These are phyloP conservation scores for Vombatus ursinus DNA, from an alignment of 2,113 vertebrate species.

Conservation along the genomic window DNA sequence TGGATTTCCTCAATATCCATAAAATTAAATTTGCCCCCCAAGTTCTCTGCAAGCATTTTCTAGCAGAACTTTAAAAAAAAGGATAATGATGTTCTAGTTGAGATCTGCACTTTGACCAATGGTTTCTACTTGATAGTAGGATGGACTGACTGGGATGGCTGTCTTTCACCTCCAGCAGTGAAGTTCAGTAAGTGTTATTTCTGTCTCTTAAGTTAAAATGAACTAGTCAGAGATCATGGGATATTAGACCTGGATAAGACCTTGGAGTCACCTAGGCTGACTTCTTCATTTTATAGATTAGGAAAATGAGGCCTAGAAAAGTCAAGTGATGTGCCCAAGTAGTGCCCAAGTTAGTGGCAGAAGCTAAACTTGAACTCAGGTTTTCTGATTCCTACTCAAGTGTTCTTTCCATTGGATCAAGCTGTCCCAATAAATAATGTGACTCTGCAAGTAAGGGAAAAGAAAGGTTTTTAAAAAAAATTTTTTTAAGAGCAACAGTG, in stretches of 20 bases:
- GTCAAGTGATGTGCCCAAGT: neutral
- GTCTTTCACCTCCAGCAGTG: neutral
- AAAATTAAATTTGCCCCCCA: neutral
- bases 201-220: neutral
- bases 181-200: neutral
- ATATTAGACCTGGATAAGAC: neutral
- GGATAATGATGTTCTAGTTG: neutral
- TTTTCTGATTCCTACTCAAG: neutral
- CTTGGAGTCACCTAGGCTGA: neutral
- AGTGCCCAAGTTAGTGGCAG: neutral
- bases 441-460: neutral
- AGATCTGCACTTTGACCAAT: neutral
- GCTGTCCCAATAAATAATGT: neutral
- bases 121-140: neutral
- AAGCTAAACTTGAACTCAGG: neutral
- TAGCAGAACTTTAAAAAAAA: neutral
- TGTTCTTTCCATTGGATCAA: neutral
- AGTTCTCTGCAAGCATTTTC: neutral
- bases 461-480: neutral
- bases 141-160: neutral
- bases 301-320: neutral
- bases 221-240: neutral
- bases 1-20: neutral
- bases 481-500: neutral
- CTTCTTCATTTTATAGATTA: neutral